phyloP scores from a whole-genome alignment of 2,113 vertebrate species.

The Balaenoptera acutorostrata region DNA sequence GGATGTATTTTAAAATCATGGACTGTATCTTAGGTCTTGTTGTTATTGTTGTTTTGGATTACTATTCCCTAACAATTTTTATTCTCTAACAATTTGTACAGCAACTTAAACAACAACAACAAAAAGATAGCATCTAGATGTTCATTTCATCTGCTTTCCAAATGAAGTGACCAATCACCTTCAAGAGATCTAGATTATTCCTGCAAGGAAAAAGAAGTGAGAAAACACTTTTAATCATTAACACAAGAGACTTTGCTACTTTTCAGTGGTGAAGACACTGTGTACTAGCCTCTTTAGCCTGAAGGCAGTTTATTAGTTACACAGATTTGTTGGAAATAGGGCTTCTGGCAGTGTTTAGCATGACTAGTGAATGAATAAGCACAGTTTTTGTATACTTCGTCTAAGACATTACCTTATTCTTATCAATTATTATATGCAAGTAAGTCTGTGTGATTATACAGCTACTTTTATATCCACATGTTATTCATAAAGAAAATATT shows the following conservation, averaged over 20 bases:
- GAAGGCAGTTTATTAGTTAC: conserved; percentile 69
- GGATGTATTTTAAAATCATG: not conserved
- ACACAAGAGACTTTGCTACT: conserved; percentile 62
- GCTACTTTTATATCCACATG: conserved; percentile 45
- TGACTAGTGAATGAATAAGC: conserved; percentile 74
- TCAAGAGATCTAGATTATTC: conserved; percentile 7
- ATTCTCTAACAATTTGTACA: not conserved
- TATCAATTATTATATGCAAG: conserved; percentile 73
- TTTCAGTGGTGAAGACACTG: conserved; percentile 61
- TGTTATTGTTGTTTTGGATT: not conserved
- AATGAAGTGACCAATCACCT: conserved; percentile 42
- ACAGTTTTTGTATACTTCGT: conserved; percentile 52
- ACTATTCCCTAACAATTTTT: not conserved
- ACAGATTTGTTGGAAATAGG: conserved; percentile 70
- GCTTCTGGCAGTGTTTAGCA: conserved; percentile 72
- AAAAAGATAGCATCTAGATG: not conserved
- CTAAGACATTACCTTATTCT: conserved; percentile 63
- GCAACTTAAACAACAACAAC: not conserved
- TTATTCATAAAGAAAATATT: conserved; percentile 69
- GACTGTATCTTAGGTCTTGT: not conserved
- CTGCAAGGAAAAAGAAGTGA: not conserved
- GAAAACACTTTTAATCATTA: conserved; percentile 73
- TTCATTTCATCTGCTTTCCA: not conserved
- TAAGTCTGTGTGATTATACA: conserved; percentile 53
- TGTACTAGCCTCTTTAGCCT: conserved; percentile 65